Percentiles rank a stretch among this genome's conserved stretches.
Evolutionary conservation across 1,140 invertebrate genomes (phyloP).

Genomic region (Ephestia elutella): DNA sequence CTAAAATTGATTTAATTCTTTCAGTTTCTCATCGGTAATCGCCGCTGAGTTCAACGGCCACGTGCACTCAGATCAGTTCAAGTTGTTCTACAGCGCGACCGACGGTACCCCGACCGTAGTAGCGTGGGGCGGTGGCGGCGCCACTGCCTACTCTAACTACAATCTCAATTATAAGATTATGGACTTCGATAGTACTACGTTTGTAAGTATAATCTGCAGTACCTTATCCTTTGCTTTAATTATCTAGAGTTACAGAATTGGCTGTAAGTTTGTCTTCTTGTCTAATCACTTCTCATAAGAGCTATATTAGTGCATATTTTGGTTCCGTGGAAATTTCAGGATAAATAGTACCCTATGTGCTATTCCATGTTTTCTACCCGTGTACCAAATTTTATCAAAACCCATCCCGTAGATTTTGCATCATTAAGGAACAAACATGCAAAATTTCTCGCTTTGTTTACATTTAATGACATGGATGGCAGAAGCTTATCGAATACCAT

Average conservation of each 20-base stretch:
- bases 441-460: no score
- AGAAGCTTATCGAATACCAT: no score
- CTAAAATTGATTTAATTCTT: conserved; percentile 21
- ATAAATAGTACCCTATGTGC: no score
- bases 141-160: conserved; percentile 78
- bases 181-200: conserved; percentile 76
- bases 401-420: no score
- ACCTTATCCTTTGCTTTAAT: neutral
- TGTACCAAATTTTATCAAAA: no score
- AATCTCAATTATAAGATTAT: conserved; percentile 91
- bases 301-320: no score
- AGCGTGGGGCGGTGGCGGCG: conserved; percentile 85
- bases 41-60: conserved; percentile 88
- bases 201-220: conserved; percentile 70
- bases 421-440: no score
- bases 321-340: no score
- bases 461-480: no score
- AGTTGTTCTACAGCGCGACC: conserved; percentile 77
- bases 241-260: conserved; percentile 73
- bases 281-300: no score
- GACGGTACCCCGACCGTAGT: conserved; percentile 76
- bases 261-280: no score
- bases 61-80: conserved; percentile 84
- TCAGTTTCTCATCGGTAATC: conserved; percentile 81
- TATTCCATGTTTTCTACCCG: no score